These are phyloP conservation scores for Amiota minor DNA, from an alignment of 2,888 invertebrate genomes.

Conservation along the genomic window DNA sequence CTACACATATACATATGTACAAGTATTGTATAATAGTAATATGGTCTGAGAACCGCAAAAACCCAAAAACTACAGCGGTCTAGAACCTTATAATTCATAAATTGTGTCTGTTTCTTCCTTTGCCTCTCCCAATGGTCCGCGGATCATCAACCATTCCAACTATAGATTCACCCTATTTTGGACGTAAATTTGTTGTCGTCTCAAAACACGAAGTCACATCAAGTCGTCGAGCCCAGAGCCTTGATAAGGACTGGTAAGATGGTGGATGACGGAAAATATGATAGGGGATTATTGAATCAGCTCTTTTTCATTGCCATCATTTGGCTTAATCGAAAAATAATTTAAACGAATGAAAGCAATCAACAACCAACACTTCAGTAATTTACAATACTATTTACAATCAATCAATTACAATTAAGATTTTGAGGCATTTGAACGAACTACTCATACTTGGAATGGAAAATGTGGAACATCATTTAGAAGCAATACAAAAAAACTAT, in stretches of 20 bases:
- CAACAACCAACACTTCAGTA: constrained; percentile 19
- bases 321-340: not conserved
- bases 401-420: not conserved
- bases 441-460: too few relatives aligned
- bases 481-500: constrained; percentile 30
- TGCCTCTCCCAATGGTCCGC: constrained; percentile 7
- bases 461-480: constrained; percentile 23
- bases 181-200: constrained; percentile 67
- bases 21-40: too few relatives aligned
- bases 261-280: not conserved
- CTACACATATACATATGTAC: too few relatives aligned
- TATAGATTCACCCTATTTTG: constrained; percentile 68
- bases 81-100: not conserved
- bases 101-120: constrained; percentile 4
- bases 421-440: too few relatives aligned
- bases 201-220: constrained; percentile 49
- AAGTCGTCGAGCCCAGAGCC: constrained; percentile 56
- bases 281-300: not conserved
- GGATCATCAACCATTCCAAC: constrained; percentile 17
- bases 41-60: too few relatives aligned
- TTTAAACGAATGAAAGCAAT: constrained; percentile 19
- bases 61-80: not conserved
- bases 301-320: not conserved
- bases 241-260: constrained; percentile 54
- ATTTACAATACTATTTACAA: not conserved